A percentile compares a stretch with the other conserved stretches of the same genome.
phyloP scores from a whole-genome alignment of 2,113 vertebrate species.

The Helogale parvula region DNA sequence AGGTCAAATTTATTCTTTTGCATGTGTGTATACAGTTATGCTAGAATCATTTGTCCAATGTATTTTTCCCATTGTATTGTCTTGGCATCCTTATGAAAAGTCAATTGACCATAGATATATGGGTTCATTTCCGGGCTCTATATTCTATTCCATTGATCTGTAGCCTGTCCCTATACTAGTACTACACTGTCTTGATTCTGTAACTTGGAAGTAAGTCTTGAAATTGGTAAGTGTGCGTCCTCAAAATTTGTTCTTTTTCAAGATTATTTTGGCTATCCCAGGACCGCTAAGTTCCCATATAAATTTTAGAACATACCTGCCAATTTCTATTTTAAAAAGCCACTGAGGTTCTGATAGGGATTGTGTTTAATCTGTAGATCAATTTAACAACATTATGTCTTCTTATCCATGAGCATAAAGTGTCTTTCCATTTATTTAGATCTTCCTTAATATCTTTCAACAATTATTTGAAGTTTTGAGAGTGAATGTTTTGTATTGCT shows the following conservation, averaged over 20 bases:
- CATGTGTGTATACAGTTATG: neutral
- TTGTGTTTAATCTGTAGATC: neutral
- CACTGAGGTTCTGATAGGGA: neutral
- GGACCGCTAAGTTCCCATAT: neutral
- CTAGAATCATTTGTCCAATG: neutral
- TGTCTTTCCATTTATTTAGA: neutral
- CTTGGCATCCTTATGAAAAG: neutral
- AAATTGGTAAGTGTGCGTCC: neutral
- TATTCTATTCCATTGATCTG: neutral
- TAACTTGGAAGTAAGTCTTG: neutral
- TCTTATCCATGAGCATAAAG: neutral
- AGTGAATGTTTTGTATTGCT: neutral
- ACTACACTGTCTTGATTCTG: neutral
- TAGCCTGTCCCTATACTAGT: neutral
- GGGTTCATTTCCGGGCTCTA: neutral
- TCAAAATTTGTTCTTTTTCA: neutral
- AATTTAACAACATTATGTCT: neutral
- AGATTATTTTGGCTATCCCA: neutral
- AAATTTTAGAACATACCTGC: neutral
- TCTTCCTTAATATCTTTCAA: neutral
- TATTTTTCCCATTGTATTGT: neutral
- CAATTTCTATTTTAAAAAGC: neutral
- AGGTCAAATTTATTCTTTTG: neutral
- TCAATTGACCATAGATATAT: neutral
- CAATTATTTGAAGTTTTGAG: neutral